A percentile compares a stretch with the other conserved stretches of the same genome.
Conservation (phyloP, 2,888 invertebrate species). For the Helobdella robusta region DNA sequence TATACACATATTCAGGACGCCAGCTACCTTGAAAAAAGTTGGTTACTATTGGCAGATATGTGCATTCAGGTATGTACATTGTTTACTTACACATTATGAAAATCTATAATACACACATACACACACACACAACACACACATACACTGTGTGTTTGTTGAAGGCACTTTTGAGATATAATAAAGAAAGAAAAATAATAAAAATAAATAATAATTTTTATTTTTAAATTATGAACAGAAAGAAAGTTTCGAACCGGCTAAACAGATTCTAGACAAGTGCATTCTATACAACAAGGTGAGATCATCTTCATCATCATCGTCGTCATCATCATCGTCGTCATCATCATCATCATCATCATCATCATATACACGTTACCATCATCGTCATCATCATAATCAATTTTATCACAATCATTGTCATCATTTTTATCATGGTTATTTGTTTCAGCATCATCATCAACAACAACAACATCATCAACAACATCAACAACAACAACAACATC, state of each 20-base stretch:
- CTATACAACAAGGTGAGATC: constrained; percentile 50
- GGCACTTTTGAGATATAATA: too few relatives aligned
- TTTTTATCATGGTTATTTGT: too few relatives aligned
- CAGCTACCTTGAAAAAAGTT: constrained; percentile 86
- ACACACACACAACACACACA: too few relatives aligned
- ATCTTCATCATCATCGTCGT: not conserved
- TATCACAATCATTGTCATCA: not conserved
- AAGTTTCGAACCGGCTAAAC: constrained; percentile 75
- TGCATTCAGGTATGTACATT: constrained; percentile 60
- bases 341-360: constrained; percentile 27
- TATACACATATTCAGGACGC: constrained; percentile 68
- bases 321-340: too few relatives aligned
- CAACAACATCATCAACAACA: too few relatives aligned
- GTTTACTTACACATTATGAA: not conserved
- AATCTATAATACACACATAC: not conserved
- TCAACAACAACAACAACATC: too few relatives aligned
- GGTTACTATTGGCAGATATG: constrained; percentile 84
- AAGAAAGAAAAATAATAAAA: too few relatives aligned
- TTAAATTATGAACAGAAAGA: constrained; percentile 56
- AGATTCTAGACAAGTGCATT: constrained; percentile 58
- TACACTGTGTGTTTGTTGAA: too few relatives aligned
- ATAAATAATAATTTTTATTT: too few relatives aligned
- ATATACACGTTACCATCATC: constrained; percentile 44
- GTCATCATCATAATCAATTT: not conserved
- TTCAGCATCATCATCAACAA: too few relatives aligned